Conservation (phyloP, 2,113 vertebrate genomes). For the Athene noctua region DNA sequence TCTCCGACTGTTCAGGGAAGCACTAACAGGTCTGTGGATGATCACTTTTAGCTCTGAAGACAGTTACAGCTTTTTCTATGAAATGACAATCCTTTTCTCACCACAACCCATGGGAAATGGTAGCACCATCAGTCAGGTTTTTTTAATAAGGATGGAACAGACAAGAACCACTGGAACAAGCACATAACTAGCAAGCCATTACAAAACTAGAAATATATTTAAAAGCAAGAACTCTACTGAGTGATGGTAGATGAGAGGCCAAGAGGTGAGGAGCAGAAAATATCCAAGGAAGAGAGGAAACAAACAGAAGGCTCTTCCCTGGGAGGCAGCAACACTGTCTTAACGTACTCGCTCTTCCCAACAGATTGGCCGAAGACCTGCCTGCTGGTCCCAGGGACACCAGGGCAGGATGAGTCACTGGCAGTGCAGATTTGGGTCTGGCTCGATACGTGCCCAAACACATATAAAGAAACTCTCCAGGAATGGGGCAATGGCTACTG, state of each 20-base stretch:
- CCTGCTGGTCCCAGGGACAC: neutral
- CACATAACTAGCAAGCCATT: neutral
- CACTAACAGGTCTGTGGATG: neutral
- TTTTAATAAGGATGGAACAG: neutral
- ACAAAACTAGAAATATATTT: neutral
- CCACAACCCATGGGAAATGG: neutral
- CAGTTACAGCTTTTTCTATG: neutral
- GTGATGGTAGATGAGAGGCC: neutral
- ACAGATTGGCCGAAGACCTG: neutral
- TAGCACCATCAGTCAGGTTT: neutral
- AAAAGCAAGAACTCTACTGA: neutral
- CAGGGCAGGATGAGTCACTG: neutral
- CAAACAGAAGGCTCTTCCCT: neutral
- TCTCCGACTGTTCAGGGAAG: neutral
- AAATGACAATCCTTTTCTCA: neutral
- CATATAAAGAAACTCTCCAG: neutral
- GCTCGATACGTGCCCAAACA: neutral
- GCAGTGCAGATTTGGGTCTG: neutral
- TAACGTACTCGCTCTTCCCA: neutral
- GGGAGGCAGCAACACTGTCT: neutral
- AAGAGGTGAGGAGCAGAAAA: neutral
- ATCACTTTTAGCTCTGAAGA: neutral
- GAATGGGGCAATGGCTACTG: neutral
- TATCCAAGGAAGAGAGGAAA: neutral
- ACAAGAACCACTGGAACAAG: neutral